A percentile compares a stretch with the other conserved stretches of the same genome.
These are phyloP conservation scores for Hephaestus fuliginosus DNA, from an alignment of 2,797 vertebrate species.

Conservation along the genomic window DNA sequence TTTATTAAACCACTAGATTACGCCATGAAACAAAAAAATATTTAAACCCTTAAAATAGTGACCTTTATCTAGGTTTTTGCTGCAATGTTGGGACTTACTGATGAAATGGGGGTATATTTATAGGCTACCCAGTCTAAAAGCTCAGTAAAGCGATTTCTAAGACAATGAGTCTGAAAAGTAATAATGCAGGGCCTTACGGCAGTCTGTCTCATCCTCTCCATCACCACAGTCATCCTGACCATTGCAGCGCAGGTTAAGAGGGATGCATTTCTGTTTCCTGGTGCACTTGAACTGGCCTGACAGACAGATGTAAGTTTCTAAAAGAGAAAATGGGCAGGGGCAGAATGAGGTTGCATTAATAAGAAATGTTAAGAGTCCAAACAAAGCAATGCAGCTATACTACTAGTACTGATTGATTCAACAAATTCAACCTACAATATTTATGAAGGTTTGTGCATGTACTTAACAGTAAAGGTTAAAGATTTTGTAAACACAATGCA, in stretches of 20 bases:
- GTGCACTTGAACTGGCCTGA: conserved; percentile 98
- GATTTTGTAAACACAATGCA: not conserved
- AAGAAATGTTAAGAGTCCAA: not conserved
- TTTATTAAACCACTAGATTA: conserved; percentile 19
- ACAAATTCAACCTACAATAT: not conserved
- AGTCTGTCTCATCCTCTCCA: conserved; percentile 96
- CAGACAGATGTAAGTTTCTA: conserved; percentile 97
- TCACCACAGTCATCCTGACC: conserved; percentile 98
- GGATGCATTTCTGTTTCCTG: conserved; percentile 93
- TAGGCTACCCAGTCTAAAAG: not conserved
- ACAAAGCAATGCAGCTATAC: conserved; percentile 4
- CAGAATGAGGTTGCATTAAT: conserved; percentile 18
- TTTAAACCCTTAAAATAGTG: not conserved
- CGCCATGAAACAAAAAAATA: not conserved
- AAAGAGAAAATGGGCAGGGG: conserved; percentile 11
- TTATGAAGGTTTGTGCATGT: not conserved
- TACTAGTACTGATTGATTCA: not conserved
- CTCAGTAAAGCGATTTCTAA: conserved; percentile 30
- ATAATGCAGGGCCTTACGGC: conserved; percentile 88
- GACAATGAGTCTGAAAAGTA: conserved; percentile 34
- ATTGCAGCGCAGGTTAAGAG: conserved; percentile 93
- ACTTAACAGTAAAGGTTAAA: not conserved
- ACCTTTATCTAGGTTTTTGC: not conserved
- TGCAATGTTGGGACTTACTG: not conserved
- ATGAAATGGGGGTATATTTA: not conserved